These are phyloP conservation scores for Rhagologus leucostigma DNA, from an alignment of 2,113 vertebrate species.

Conservation along the genomic window DNA sequence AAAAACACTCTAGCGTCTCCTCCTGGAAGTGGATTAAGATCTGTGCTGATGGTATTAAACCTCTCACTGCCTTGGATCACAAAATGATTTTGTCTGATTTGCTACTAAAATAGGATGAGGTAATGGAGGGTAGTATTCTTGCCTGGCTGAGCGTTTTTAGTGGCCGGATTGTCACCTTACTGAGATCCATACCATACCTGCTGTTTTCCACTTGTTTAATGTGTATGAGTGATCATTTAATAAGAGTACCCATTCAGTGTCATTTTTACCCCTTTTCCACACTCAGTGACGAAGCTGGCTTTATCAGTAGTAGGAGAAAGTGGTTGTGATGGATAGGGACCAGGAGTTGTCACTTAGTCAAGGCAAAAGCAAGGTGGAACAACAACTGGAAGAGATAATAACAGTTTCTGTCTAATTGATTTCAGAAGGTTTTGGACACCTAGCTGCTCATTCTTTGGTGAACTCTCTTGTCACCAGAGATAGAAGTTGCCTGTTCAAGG, in stretches of 20 bases:
- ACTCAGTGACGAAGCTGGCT: fast-evolving
- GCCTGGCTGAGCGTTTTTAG: not conserved
- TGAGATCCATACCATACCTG: not conserved
- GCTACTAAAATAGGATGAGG: not conserved
- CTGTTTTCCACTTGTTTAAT: not conserved
- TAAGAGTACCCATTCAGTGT: not conserved
- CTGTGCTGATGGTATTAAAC: not conserved
- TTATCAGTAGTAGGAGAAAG: not conserved
- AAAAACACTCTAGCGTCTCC: not conserved
- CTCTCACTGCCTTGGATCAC: not conserved
- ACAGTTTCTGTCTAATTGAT: not conserved
- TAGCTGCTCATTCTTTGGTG: not conserved
- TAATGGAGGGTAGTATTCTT: not conserved
- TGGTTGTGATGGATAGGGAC: not conserved
- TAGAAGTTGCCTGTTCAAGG: not conserved
- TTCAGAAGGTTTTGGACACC: not conserved
- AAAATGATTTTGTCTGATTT: not conserved
- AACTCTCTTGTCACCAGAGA: not conserved
- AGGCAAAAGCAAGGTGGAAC: not conserved
- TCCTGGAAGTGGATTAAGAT: not conserved
- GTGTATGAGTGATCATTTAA: not conserved
- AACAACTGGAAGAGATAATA: not conserved
- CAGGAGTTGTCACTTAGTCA: not conserved
- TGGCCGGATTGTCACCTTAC: not conserved
- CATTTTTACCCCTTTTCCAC: not conserved